Evolutionary conservation across 1,140 invertebrate species (phyloP).

Genomic region (Dryas iulia): DNA sequence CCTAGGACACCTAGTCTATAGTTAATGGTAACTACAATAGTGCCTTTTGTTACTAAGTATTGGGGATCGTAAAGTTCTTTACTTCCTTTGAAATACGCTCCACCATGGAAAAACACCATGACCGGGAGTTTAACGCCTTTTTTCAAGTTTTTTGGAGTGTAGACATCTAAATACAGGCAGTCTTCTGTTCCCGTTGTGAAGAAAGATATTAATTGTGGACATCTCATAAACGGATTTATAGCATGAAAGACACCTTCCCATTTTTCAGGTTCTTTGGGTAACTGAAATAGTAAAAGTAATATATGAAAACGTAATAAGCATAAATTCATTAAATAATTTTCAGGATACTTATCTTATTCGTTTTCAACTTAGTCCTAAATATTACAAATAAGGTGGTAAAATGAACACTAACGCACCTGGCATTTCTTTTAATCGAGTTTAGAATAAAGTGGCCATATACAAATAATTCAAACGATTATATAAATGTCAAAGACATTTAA

Average conservation of each 20-base stretch:
- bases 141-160: constrained; percentile 36
- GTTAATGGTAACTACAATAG: constrained; percentile 47
- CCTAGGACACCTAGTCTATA: constrained; percentile 52
- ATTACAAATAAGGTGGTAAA: too few relatives aligned
- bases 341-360: too few relatives aligned
- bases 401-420: too few relatives aligned
- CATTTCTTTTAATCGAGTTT: too few relatives aligned
- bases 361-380: too few relatives aligned
- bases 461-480: too few relatives aligned
- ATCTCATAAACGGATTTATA: constrained; percentile 43
- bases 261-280: constrained; percentile 45
- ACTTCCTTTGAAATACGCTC: constrained; percentile 77
- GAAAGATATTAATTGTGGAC: constrained; percentile 49
- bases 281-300: constrained; percentile 38
- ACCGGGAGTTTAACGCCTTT: constrained; percentile 65
- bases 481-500: too few relatives aligned
- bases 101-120: constrained; percentile 83
- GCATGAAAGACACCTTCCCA: constrained; percentile 57
- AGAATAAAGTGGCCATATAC: too few relatives aligned
- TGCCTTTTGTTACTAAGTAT: constrained; percentile 43
- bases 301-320: neutral
- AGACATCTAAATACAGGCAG: constrained; percentile 61
- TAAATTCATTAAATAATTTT: too few relatives aligned
- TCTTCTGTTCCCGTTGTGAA: constrained; percentile 51
- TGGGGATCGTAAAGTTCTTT: constrained; percentile 69